Percentiles rank a stretch among this genome's conserved stretches.
phyloP scores from a whole-genome alignment of 2,888 invertebrate species.

The Gibbula magus region DNA sequence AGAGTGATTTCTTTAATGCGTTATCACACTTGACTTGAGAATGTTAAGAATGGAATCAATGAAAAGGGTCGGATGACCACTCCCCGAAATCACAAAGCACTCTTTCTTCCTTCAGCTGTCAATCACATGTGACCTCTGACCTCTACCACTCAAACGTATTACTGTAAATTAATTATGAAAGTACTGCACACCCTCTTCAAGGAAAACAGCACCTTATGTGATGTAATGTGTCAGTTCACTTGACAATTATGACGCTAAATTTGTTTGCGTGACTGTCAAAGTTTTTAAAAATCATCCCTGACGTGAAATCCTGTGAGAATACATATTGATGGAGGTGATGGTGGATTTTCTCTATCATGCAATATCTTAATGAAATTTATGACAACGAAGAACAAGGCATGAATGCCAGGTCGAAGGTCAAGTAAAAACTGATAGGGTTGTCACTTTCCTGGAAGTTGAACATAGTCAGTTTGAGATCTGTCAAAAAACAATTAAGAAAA shows the following conservation, averaged over 20 bases:
- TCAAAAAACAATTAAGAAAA: too few species aligned
- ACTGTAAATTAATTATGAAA: conserved; percentile 7
- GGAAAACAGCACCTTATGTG: neutral
- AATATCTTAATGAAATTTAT: conserved; percentile 15
- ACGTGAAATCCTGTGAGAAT: neutral
- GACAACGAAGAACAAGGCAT: neutral
- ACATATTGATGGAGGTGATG: neutral
- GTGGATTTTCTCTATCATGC: neutral
- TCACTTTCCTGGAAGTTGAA: too few species aligned
- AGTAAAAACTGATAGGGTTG: neutral
- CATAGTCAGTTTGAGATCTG: too few species aligned
- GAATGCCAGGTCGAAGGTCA: neutral
- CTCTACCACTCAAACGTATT: neutral
- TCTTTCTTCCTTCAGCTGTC: too few species aligned
- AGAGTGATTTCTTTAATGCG: too few species aligned
- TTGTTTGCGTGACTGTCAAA: neutral
- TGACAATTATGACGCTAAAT: neutral
- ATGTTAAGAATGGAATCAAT: too few species aligned
- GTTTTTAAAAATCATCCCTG: neutral
- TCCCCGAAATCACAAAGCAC: too few species aligned
- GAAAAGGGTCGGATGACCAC: too few species aligned
- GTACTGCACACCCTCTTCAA: neutral
- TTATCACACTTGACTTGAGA: too few species aligned
- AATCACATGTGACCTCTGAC: neutral
- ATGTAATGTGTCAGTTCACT: neutral